Percentiles rank a stretch among this genome's conserved stretches.
phyloP scores from a whole-genome alignment of 2,113 vertebrate species.

The Sprattus sprattus region DNA sequence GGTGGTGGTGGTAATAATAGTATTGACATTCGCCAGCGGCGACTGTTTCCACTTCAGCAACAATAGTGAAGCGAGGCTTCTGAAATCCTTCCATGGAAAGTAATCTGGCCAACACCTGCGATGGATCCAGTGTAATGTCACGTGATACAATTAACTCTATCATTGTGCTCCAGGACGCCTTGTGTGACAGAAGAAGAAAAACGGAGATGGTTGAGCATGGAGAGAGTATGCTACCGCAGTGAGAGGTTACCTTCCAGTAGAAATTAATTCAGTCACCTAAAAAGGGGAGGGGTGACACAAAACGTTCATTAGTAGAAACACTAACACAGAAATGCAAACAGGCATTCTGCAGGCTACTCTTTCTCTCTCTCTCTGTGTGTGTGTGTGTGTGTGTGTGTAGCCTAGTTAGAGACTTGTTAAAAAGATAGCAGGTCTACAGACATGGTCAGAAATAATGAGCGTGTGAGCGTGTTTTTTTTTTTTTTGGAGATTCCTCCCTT shows the following conservation, averaged over 20 bases:
- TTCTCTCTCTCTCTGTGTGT: neutral
- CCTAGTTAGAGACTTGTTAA: too few species aligned
- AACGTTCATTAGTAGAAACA: neutral
- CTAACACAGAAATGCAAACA: neutral
- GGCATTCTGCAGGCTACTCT: neutral
- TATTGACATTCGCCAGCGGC: neutral
- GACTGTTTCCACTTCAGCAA: neutral
- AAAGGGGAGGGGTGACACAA: neutral
- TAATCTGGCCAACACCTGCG: neutral
- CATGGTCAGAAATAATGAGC: neutral
- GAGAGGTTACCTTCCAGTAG: neutral
- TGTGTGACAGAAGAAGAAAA: neutral
- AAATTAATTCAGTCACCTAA: neutral
- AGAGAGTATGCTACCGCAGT: neutral
- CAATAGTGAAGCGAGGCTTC: neutral
- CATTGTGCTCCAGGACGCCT: neutral
- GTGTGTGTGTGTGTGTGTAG: neutral
- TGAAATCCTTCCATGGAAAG: neutral
- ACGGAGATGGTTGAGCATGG: neutral
- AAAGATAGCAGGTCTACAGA: neutral
- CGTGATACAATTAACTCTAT: neutral
- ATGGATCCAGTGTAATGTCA: neutral
- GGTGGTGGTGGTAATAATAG: neutral
- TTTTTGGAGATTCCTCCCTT: slow-evolving; percentile 65
- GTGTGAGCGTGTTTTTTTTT: neutral